Conservation (phyloP, 1,140 invertebrate genomes). For the Armadillidium nasatum region DNA sequence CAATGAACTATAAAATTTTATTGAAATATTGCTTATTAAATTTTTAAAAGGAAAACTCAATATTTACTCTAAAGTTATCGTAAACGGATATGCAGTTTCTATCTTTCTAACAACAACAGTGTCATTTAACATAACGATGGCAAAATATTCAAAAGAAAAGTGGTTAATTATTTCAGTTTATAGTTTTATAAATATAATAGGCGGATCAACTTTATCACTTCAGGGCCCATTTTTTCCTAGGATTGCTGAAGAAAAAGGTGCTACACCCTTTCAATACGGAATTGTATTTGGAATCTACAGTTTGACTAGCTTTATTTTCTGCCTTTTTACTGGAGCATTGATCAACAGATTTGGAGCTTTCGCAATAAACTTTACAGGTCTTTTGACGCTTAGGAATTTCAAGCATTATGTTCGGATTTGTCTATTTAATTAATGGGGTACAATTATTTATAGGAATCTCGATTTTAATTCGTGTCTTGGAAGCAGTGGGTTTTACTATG, state of each 20-base stretch:
- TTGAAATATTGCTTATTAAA: no score
- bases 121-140: no score
- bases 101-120: no score
- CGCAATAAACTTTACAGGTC: conserved; percentile 19
- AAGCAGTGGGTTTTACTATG: conserved; percentile 18
- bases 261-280: conserved; percentile 14
- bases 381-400: conserved; percentile 10
- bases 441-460: background rate
- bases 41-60: no score
- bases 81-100: no score
- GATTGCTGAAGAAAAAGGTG: conserved; percentile 21
- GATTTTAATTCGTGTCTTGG: conserved; percentile 11
- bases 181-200: no score
- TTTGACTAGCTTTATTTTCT: conserved; percentile 1
- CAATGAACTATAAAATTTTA: no score
- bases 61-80: no score
- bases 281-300: conserved; percentile 21
- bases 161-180: no score
- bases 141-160: no score
- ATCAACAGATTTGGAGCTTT: conserved; percentile 10
- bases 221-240: conserved; percentile 21
- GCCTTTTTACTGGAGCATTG: background rate
- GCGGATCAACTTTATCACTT: background rate
- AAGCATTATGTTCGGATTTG: conserved; percentile 22
- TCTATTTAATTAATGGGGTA: background rate